Percentiles rank a stretch among this genome's conserved stretches.
These are phyloP conservation scores for Glomeris marginata DNA, from an alignment of 2,888 invertebrate genomes.

Conservation along the genomic window DNA sequence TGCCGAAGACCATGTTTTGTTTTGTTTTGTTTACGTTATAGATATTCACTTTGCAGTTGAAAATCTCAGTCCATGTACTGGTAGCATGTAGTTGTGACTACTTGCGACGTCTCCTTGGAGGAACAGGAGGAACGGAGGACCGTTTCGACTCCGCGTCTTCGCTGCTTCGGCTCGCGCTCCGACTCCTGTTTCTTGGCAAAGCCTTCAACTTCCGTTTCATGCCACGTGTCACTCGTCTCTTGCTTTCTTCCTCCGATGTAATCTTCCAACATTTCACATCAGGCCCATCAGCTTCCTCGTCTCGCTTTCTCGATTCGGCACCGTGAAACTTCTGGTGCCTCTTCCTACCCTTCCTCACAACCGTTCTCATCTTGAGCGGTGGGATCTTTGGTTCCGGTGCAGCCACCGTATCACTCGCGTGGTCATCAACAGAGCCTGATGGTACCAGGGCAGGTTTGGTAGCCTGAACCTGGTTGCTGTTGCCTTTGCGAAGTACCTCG, in stretches of 20 bases:
- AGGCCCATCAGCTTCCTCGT: not conserved
- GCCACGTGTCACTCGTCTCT: constrained; percentile 18
- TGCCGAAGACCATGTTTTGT: too few species aligned
- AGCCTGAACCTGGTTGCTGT: too few species aligned
- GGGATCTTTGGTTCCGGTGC: not conserved
- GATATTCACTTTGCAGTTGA: too few species aligned
- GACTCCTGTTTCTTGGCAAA: not conserved
- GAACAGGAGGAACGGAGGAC: too few species aligned
- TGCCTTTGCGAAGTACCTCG: too few species aligned
- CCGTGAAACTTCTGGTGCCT: not conserved
- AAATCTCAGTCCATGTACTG: too few species aligned
- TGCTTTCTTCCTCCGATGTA: not conserved
- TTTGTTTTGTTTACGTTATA: too few species aligned
- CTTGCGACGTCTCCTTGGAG: too few species aligned
- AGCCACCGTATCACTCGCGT: not conserved
- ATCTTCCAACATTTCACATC: not conserved
- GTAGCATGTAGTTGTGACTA: too few species aligned
- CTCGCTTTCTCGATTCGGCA: not conserved
- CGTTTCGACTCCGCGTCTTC: too few species aligned
- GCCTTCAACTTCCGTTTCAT: constrained; percentile 17
- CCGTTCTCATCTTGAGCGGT: not conserved
- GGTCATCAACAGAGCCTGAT: not conserved
- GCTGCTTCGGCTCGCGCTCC: too few species aligned
- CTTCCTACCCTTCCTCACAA: not conserved
- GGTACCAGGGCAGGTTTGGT: not conserved